These are phyloP conservation scores for Petaurus breviceps DNA, from an alignment of 2,113 vertebrate genomes.

Conservation along the genomic window DNA sequence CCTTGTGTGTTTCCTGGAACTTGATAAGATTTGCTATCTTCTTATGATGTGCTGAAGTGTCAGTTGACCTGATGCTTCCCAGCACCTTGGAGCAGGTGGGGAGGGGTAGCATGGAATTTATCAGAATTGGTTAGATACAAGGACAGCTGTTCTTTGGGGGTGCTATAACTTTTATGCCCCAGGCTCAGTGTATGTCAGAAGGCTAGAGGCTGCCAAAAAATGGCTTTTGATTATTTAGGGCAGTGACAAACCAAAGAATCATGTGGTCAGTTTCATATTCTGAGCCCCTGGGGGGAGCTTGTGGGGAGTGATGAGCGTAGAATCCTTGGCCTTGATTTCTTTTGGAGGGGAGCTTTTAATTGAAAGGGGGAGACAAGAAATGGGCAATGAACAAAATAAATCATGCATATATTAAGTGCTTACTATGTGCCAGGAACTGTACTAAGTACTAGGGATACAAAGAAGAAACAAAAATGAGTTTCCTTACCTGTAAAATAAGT, in stretches of 20 bases:
- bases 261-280: background rate
- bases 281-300: background rate
- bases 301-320: background rate
- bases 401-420: background rate
- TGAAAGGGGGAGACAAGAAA: background rate
- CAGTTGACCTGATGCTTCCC: background rate
- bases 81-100: conserved; percentile 14
- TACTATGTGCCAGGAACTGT: too few relatives aligned
- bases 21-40: background rate
- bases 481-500: background rate
- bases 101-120: background rate
- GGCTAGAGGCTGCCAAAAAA: background rate
- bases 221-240: background rate
- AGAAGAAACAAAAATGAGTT: background rate
- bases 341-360: background rate
- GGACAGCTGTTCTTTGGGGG: background rate
- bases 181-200: background rate
- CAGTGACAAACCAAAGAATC: background rate
- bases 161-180: background rate
- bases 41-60: background rate
- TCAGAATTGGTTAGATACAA: background rate
- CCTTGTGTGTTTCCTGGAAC: accelerated
- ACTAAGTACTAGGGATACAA: background rate
- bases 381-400: background rate
- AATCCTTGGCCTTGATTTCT: background rate